Evolutionary conservation across 2,797 vertebrate genomes (phyloP), one percentile per base, ranked within the genome.

Genomic region (Xerus rutilus): DNA sequence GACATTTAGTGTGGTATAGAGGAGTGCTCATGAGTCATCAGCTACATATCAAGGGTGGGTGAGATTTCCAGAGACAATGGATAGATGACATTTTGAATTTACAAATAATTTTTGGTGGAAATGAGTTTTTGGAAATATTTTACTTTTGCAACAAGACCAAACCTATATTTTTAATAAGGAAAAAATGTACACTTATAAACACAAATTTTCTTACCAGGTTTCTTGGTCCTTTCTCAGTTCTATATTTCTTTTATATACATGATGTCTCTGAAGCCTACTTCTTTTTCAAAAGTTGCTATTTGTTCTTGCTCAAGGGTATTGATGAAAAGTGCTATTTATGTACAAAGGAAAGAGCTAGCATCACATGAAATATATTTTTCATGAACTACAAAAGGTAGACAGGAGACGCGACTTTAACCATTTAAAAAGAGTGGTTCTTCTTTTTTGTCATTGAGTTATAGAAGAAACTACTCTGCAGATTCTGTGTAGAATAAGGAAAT

Each of bases 271-370:
- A 20, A 21, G 52, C 43, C 64, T n/a, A 17, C 18, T 52, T 39
- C 25, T 45, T 84, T 87, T 70, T 57, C 52, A 82, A 83, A 89
- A 47, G 49, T 21, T 43, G 72, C 54, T 94, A 47, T 85, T 95
- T 88, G 86, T 72, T 92, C 89, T 89, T 74, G 49, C 84, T 85
- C 86, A 78, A 72, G 81, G 70, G 52, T 77, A 74, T 57, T 76
- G 93, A 94, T 82, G 79, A 88, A 88, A 96, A 90, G 81, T 65
- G 25, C 64, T 89, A 10, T 94, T 96, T 96, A 92, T 70, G 30
- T 78, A 54, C 57, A 92, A 96, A 94, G 30, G 43, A 84, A 86
- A 87, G 23, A 94, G 49, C 8, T 11, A 21, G 47, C 6, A 77
- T 82, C 49, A 35, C 11, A 15, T 32, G 21, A 86, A 92, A 94